Conservation (phyloP, 1,140 invertebrate species). For the Hylaeus anthracinus region DNA sequence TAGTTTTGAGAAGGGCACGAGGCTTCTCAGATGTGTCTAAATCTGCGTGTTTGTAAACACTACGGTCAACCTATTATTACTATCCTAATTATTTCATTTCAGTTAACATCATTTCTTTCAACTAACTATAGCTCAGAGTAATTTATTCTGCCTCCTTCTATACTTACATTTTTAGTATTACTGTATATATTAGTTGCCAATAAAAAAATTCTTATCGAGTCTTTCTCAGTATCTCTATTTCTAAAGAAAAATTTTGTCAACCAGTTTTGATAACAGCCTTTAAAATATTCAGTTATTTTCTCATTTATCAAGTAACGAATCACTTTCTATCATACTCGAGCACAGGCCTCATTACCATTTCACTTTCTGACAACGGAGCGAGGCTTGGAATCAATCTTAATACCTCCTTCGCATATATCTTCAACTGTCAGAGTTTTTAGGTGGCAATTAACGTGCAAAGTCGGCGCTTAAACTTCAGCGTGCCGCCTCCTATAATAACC, state of each 20-base stretch:
- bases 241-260: too few species aligned
- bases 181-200: too few species aligned
- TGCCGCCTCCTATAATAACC: background rate
- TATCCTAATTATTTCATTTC: background rate
- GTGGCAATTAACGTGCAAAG: background rate
- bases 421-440: background rate
- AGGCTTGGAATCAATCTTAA: background rate
- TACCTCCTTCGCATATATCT: background rate
- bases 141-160: too few species aligned
- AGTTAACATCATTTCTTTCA: too few species aligned
- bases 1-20: background rate
- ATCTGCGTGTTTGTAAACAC: background rate
- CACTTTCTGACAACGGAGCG: background rate
- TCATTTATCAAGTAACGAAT: background rate
- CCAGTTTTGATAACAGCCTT: too few species aligned
- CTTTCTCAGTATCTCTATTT: too few species aligned
- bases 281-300: too few species aligned
- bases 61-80: background rate
- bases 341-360: background rate
- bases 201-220: background rate
- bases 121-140: too few species aligned
- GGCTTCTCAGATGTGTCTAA: background rate
- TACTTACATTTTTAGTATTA: too few species aligned
- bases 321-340: background rate
- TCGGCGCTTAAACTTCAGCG: background rate